Base-by-base conservation (phyloP, 2,113 vertebrate genomes). In the Artemisiospiza belli region DNA sequence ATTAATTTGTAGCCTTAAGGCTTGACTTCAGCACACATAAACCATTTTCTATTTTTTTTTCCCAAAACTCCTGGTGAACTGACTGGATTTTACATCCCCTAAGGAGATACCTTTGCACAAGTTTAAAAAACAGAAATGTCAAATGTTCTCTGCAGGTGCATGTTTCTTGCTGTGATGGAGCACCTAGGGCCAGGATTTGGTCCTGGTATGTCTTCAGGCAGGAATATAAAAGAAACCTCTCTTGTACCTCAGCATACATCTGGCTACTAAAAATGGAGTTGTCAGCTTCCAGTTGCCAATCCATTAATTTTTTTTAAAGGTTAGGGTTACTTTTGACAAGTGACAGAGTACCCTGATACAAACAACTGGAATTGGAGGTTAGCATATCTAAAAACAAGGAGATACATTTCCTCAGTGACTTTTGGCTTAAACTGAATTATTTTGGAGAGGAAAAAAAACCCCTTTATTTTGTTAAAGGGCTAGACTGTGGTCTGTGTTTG, bases 181-280 rank as follows among this genome's bases (percentile, higher is more conserved):
- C 37, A 82, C 77, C 54, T 37, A 69, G 70, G 76, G 85, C 87
- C 64, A 90, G 62, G 63, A 92, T 94, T 95, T 96, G 85, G 80
- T 64, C 80, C 47, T 61, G 49, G 62, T 91, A 69, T 87, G 85
- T 78, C 88, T 93, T 79, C 62, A 87, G 85, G 85, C 80, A 92
- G 43, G 67, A 96, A 92, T 90, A 66, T 83, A 24, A 66, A 80
- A 89, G 64, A 88, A 92, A 74, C 24, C 37, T 92, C 69, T 92
- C 46, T 84, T 92, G 80, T 72, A 78, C 41, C 41, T 87, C 30
- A 4, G 47, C 66, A 58, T 95, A 89, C 3, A 20, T 81, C 76
- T 93, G 76, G 77, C 76, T 72, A 79, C 74, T 96, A 78, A 96
- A 96, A 97, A 94, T 91, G 37, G 64, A 87, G 69, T 78, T 96